A percentile compares a stretch with the other conserved stretches of the same genome.
phyloP scores from a whole-genome alignment of 2,113 vertebrate genomes.

The Cyprinus carpio region DNA sequence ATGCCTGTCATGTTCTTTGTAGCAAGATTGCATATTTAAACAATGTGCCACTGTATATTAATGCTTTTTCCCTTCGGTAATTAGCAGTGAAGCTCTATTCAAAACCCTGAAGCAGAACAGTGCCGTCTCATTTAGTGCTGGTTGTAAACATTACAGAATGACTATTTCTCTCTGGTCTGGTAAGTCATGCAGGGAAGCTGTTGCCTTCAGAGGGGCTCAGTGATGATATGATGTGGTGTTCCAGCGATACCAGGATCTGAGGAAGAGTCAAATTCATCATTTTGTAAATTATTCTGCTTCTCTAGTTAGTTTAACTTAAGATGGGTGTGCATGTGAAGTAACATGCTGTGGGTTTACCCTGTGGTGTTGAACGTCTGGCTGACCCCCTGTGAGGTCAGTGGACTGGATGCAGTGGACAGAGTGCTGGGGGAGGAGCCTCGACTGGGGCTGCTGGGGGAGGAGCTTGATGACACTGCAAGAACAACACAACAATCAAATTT shows the following conservation, averaged over 20 bases:
- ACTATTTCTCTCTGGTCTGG: neutral
- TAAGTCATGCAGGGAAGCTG: neutral
- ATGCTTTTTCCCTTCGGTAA: constrained; percentile 9
- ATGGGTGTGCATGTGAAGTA: neutral
- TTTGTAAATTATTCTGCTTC: neutral
- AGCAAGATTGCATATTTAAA: constrained; percentile 28
- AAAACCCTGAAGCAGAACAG: constrained; percentile 36
- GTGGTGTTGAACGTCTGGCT: constrained; percentile 70
- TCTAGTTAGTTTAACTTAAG: neutral
- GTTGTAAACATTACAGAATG: constrained; percentile 47
- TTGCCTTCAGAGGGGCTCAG: constrained; percentile 54
- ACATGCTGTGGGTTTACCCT: constrained; percentile 60
- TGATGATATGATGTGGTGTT: constrained; percentile 70
- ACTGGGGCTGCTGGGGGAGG: constrained; percentile 74
- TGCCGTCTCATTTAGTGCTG: constrained; percentile 11
- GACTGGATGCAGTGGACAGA: constrained; percentile 61
- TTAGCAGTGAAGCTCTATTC: constrained; percentile 13
- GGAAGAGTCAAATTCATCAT: neutral
- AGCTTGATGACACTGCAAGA: constrained; percentile 75
- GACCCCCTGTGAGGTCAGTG: constrained; percentile 69
- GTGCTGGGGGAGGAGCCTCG: constrained; percentile 74
- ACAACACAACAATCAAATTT: neutral
- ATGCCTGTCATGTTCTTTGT: neutral
- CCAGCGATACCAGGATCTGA: constrained; percentile 77
- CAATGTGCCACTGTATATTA: constrained; percentile 3